These are phyloP conservation scores for Pipra filicauda DNA, from an alignment of 2,113 vertebrate species.

Conservation along the genomic window DNA sequence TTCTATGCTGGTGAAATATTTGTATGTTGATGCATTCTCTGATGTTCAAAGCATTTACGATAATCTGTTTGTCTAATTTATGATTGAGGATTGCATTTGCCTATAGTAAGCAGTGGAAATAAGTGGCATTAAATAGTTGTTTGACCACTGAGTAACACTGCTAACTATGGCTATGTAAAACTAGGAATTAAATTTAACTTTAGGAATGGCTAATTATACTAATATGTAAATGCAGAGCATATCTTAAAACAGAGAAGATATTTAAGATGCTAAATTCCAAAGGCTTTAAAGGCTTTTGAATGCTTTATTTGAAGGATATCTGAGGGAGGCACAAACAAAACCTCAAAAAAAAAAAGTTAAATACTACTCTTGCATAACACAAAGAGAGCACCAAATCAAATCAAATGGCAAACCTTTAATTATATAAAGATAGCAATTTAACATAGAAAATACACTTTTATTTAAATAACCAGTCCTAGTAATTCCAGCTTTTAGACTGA, in stretches of 20 bases:
- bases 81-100: not conserved
- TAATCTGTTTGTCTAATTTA: not conserved
- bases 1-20: not conserved
- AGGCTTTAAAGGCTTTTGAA: not conserved
- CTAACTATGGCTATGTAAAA: not conserved
- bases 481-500: not conserved
- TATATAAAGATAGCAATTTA: not conserved
- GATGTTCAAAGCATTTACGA: not conserved
- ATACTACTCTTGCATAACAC: not conserved
- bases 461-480: not conserved
- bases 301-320: not conserved
- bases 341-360: not conserved
- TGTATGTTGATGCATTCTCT: not conserved
- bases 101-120: not conserved
- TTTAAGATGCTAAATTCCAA: not conserved
- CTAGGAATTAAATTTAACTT: not conserved
- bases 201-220: not conserved
- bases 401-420: not conserved
- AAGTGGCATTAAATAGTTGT: not conserved
- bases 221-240: not conserved
- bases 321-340: not conserved
- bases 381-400: not conserved
- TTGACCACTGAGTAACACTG: not conserved
- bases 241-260: not conserved
- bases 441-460: not conserved